phyloP scores from a whole-genome alignment of 1,140 invertebrate genomes.

The Microplitis demolitor region DNA sequence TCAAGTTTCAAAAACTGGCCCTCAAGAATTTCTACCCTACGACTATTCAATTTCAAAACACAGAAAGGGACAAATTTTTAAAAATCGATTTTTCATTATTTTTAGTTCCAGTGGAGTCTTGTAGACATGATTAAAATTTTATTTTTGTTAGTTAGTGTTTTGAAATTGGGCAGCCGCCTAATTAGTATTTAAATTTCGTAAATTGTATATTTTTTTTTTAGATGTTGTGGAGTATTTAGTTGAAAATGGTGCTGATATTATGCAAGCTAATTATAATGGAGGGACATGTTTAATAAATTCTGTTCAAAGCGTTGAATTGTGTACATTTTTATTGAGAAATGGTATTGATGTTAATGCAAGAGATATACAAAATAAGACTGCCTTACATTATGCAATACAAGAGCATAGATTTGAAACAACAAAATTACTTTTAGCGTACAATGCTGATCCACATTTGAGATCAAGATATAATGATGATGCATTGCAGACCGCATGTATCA shows the following conservation, averaged over 20 bases:
- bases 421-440: slow-evolving; percentile 77
- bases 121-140: no score
- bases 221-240: slow-evolving; percentile 76
- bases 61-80: no score
- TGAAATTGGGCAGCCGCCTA: no score
- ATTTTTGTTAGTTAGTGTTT: no score
- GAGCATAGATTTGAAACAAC: slow-evolving; percentile 87
- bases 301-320: slow-evolving; percentile 83
- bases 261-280: slow-evolving; percentile 87
- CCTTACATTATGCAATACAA: slow-evolving; percentile 92
- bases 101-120: no score
- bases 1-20: neutral
- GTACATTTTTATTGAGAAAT: slow-evolving; percentile 77
- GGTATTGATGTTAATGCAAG: slow-evolving; percentile 84
- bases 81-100: no score
- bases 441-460: slow-evolving; percentile 77
- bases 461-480: slow-evolving; percentile 89
- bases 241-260: slow-evolving; percentile 83
- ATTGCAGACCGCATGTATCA: slow-evolving; percentile 85
- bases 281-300: slow-evolving; percentile 94
- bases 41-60: no score
- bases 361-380: slow-evolving; percentile 90
- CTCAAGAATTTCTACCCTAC: neutral
- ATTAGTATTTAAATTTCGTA: no score
- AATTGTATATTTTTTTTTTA: slow-evolving; percentile 24